A percentile compares a stretch with the other conserved stretches of the same genome.
Conservation (phyloP, 2,113 vertebrate species). For the Mugil cephalus region DNA sequence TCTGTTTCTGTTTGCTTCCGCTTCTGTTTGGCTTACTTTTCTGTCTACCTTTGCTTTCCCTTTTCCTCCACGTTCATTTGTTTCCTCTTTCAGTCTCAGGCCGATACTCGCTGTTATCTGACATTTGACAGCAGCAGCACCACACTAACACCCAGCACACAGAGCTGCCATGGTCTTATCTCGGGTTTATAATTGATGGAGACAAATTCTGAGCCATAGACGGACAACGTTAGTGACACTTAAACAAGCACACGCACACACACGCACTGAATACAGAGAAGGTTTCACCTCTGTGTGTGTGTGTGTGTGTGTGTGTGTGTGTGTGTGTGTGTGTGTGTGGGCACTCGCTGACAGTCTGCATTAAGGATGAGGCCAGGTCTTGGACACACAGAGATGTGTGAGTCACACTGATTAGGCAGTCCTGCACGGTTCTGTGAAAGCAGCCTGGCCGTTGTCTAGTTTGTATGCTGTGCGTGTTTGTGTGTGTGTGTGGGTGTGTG, state of each 20-base stretch:
- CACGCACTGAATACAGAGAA: slow-evolving; percentile 36
- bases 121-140: slow-evolving; percentile 54
- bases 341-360: slow-evolving; percentile 58
- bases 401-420: slow-evolving; percentile 75
- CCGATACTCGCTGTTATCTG: slow-evolving; percentile 9
- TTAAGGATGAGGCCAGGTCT: slow-evolving; percentile 61
- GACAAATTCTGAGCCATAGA: slow-evolving; percentile 56
- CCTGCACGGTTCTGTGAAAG: slow-evolving; percentile 47
- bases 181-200: slow-evolving; percentile 54
- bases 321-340: slow-evolving; percentile 33
- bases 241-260: slow-evolving; percentile 7
- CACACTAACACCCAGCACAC: slow-evolving; percentile 18
- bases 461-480: slow-evolving; percentile 50
- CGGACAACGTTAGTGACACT: slow-evolving; percentile 42
- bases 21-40: neutral
- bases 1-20: neutral
- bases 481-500: slow-evolving; percentile 58
- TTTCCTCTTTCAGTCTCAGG: neutral
- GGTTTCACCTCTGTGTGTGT: slow-evolving; percentile 34
- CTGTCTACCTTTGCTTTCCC: slow-evolving; percentile 1
- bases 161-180: slow-evolving; percentile 48
- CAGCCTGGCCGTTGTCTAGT: slow-evolving; percentile 44
- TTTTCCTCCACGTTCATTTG: neutral
- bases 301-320: slow-evolving; percentile 34
- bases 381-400: slow-evolving; percentile 57